Evolutionary conservation across 2,797 vertebrate genomes (phyloP).

Genomic region (Staurois parvus): DNA sequence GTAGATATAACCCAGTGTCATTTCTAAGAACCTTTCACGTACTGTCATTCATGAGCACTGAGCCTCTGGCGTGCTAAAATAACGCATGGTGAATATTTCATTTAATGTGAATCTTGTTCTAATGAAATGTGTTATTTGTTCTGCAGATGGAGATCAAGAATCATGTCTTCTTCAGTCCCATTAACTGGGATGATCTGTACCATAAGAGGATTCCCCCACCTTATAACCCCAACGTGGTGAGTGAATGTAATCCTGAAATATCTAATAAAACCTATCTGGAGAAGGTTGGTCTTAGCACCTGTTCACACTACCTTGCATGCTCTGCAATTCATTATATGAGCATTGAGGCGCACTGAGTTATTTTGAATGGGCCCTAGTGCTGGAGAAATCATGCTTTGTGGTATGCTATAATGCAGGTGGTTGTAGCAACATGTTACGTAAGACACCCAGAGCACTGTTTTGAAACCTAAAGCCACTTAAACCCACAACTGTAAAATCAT

Average conservation of each 20-base stretch:
- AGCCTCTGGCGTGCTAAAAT: background rate
- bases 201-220: constrained; percentile 95
- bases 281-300: background rate
- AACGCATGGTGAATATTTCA: background rate
- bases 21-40: background rate
- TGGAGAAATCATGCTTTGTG: no score
- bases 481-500: no score
- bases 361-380: no score
- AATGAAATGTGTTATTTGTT: constrained; percentile 54
- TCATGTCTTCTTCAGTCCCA: constrained; percentile 91
- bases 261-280: background rate
- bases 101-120: background rate
- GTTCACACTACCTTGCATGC: background rate
- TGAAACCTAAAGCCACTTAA: no score
- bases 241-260: constrained; percentile 62
- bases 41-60: background rate
- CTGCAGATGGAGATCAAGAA: constrained; percentile 94
- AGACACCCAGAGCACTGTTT: no score
- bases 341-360: no score
- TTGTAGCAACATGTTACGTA: no score
- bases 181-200: constrained; percentile 97
- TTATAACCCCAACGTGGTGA: constrained; percentile 97
- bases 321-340: background rate
- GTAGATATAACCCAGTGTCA: background rate
- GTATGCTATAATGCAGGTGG: no score